Evolutionary conservation across 2,113 vertebrate species (phyloP), one percentile per base, ranked within the genome.

Genomic region (Calypte anna): DNA sequence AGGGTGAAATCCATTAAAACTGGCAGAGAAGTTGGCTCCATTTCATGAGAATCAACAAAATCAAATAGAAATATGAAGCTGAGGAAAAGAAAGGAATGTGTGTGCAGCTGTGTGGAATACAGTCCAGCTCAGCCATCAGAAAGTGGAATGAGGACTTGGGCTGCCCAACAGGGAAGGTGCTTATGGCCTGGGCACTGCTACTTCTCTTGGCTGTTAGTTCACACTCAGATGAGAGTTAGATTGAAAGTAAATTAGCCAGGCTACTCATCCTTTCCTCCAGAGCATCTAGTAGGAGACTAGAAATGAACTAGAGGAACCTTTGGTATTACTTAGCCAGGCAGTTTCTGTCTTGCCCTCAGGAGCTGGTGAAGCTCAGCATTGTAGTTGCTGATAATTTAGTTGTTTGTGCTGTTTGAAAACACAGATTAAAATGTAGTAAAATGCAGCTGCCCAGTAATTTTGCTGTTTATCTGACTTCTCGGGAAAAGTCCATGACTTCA

Each of bases 21-120:
- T 77, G 90, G 85, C 75, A 91, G 82, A 88, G 75, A 57, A 83
- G 17, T 43, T 97, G 91, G 69, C 88, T 88, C 7, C 8, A 8
- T 88, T 86, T 95, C 76, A 24, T 61, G 2, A 58, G 61, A 92
- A 33, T 69, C 66, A 73, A 89, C 62, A 84, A 83, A 96, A 95
- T 61, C 15, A 88, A 86, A 46, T 7, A 83, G 82, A 91, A 93
- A 72, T 63, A 68, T 46, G 86, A 94, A 78, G 79, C 68, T 77
- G 54, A 66, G 73, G 11, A 61, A 74, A 90, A 68, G n/a, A 46
- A 78, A 81, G 69, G 58, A 88, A 84, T 55, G 62, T 30, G 30
- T 30, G 30, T 78, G 82, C 82, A 88, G 90, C 86, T 94, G 87
- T 2, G 0, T 50, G 58, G 69, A 91, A 21, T 1, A 10, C 59